These are phyloP conservation scores for Dipodomys ordii DNA, from an alignment of 2,113 vertebrate genomes.

Conservation along the genomic window DNA sequence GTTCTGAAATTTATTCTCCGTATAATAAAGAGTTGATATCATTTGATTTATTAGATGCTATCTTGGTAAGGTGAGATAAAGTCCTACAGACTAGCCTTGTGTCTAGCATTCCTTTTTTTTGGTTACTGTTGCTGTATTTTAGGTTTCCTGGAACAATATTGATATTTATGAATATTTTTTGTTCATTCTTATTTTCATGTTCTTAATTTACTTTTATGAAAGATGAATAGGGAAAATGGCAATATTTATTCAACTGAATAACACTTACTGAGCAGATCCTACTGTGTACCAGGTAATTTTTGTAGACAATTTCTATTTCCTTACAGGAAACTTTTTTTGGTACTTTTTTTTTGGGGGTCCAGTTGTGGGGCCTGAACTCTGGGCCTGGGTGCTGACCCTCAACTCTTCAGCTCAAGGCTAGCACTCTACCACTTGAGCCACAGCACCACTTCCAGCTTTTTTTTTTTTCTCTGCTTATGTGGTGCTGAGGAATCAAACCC, in stretches of 20 bases:
- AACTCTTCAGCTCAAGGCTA: no score
- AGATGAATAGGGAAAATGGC: not conserved
- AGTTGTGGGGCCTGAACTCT: no score
- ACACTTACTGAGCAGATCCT: not conserved
- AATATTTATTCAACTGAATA: not conserved
- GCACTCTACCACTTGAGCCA: no score
- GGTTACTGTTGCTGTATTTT: not conserved
- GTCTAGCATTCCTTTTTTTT: not conserved
- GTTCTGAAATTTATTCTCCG: constrained; percentile 1
- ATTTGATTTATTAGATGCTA: constrained; percentile 26
- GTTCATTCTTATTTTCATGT: not conserved
- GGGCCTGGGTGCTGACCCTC: no score
- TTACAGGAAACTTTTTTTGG: not conserved
- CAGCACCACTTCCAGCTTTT: no score
- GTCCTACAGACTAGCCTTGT: not conserved
- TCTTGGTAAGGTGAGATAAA: constrained; percentile 39
- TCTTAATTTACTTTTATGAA: constrained; percentile 45
- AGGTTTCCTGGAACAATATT: not conserved
- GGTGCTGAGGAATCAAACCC: no score
- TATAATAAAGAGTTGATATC: constrained; percentile 26
- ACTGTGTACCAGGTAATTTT: not conserved
- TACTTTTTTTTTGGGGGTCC: no score
- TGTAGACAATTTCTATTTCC: not conserved
- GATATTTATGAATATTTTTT: not conserved
- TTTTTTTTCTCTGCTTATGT: no score